Conservation (phyloP, 1,140 invertebrate genomes). For the Xylocopa sonorina region DNA sequence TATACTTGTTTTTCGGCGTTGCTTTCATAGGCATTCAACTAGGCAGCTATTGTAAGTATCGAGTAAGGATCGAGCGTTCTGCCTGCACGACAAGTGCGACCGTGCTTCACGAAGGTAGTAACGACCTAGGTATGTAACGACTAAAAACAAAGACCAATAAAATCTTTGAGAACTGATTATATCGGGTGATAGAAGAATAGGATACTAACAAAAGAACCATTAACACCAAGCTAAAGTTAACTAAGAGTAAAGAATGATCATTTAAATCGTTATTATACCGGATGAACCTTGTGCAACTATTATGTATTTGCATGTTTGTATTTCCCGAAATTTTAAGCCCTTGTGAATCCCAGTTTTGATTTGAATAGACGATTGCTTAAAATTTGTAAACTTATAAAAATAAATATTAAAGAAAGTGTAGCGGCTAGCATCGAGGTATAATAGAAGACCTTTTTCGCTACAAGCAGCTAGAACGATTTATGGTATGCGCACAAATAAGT, state of each 20-base stretch:
- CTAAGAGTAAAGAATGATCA: slow-evolving; percentile 32
- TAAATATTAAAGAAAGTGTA: too few species aligned
- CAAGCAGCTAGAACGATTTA: too few species aligned
- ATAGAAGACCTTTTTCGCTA: too few species aligned
- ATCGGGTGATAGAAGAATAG: slow-evolving; percentile 23
- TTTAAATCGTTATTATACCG: neutral
- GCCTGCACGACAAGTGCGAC: neutral
- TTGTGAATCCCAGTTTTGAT: too few species aligned
- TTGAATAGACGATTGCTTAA: neutral
- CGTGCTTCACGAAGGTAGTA: neutral
- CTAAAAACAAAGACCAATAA: slow-evolving; percentile 29
- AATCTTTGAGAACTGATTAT: slow-evolving; percentile 38
- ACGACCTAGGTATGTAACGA: slow-evolving; percentile 11
- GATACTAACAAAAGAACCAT: slow-evolving; percentile 37
- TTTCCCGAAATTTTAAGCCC: too few species aligned
- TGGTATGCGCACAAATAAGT: too few species aligned
- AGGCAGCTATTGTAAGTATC: too few species aligned
- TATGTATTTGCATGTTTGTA: neutral
- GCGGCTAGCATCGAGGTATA: too few species aligned
- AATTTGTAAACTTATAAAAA: too few species aligned
- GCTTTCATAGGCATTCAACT: too few species aligned
- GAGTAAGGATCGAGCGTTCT: slow-evolving; percentile 8
- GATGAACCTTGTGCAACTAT: neutral
- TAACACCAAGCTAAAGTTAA: slow-evolving; percentile 9
- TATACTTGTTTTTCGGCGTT: too few species aligned